Percentiles rank a stretch among this genome's conserved stretches.
phyloP scores from a whole-genome alignment of 2,888 invertebrate species.

The Morpho achilles region DNA sequence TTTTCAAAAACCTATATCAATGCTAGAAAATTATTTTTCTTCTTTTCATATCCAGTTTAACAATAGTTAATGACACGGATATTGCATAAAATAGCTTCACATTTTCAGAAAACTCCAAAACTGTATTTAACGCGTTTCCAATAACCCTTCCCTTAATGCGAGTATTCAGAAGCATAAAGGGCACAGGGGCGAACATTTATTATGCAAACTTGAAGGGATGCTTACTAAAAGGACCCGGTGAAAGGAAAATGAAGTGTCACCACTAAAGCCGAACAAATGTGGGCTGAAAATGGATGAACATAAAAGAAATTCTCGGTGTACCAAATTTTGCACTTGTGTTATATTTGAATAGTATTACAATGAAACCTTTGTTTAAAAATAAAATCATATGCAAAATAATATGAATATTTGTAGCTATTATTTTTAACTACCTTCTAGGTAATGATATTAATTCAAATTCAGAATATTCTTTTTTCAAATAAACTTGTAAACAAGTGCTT shows the following conservation, averaged over 20 bases:
- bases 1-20: too few relatives aligned
- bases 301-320: constrained; percentile 7
- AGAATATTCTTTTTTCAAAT: too few relatives aligned
- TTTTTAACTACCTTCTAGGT: not conserved
- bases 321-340: constrained; percentile 8
- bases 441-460: constrained; percentile 6
- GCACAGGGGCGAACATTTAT: constrained; percentile 43
- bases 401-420: not conserved
- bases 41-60: too few relatives aligned
- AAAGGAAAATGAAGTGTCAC: constrained; percentile 59
- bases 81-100: too few relatives aligned
- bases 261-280: constrained; percentile 39
- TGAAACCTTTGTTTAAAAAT: not conserved
- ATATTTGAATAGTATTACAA: constrained; percentile 3
- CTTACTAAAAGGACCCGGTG: constrained; percentile 33
- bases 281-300: constrained; percentile 19
- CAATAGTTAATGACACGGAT: too few relatives aligned
- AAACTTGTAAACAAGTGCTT: too few relatives aligned
- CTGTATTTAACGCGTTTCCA: constrained; percentile 19
- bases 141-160: constrained; percentile 36
- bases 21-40: too few relatives aligned
- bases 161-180: constrained; percentile 38
- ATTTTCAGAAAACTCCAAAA: constrained; percentile 14
- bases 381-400: not conserved
- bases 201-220: constrained; percentile 51